Conservation (phyloP, 1,140 invertebrate species). For the Andrena cerasifolii region DNA sequence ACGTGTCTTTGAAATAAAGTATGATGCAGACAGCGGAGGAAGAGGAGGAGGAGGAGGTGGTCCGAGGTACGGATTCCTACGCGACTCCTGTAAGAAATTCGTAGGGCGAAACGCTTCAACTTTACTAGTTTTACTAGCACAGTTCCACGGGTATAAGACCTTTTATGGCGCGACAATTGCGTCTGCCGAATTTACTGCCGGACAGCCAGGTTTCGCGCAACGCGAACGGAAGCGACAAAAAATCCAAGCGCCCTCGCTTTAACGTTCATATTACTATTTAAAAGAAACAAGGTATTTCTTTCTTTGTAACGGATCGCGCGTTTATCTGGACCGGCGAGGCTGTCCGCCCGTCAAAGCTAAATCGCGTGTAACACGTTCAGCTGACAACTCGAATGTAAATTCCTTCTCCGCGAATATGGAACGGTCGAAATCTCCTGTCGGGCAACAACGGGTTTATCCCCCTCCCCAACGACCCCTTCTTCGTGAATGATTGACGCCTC, state of each 20-base stretch:
- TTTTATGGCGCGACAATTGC: constrained; percentile 38
- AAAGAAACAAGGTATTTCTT: too few relatives aligned
- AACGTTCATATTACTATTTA: too few relatives aligned
- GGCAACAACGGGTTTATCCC: constrained; percentile 33
- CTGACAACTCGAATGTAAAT: constrained; percentile 62
- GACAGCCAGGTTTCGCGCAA: background rate
- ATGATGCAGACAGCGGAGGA: constrained; percentile 35
- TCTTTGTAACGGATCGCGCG: too few relatives aligned
- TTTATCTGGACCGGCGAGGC: too few relatives aligned
- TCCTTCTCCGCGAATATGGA: constrained; percentile 58
- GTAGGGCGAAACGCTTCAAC: constrained; percentile 21
- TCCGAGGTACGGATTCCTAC: constrained; percentile 38
- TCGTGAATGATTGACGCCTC: constrained; percentile 52
- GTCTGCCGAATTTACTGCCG: constrained; percentile 46
- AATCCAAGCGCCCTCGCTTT: too few relatives aligned
- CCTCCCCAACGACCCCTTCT: constrained; percentile 31
- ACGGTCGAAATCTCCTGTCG: constrained; percentile 45
- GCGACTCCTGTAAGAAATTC: constrained; percentile 44
- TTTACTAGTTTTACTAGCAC: constrained; percentile 44
- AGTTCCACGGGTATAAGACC: constrained; percentile 35
- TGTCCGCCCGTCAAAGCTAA: constrained; percentile 23
- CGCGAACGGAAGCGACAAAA: too few relatives aligned
- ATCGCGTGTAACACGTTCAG: constrained; percentile 43
- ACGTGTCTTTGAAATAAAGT: constrained; percentile 56
- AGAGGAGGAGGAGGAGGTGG: too few relatives aligned